Conservation (phyloP, 2,888 invertebrate species). For the Schrankia costaestrigalis region DNA sequence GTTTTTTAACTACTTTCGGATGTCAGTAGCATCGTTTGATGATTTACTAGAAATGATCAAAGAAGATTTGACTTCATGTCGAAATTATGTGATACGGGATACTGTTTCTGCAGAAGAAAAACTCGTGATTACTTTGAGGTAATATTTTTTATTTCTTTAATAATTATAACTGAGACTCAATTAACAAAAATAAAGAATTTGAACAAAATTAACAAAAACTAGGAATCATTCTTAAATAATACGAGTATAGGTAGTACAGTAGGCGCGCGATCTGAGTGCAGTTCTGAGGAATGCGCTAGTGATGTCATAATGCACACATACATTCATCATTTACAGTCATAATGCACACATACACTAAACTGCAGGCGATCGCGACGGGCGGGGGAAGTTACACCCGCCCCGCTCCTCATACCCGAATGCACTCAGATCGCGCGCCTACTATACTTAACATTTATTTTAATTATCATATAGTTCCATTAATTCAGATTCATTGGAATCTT, state of each 20-base stretch:
- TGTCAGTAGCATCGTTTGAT: conserved; percentile 15
- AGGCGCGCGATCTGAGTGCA: too few species aligned
- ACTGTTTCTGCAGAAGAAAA: conserved; percentile 10
- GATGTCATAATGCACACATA: too few species aligned
- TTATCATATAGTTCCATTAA: conserved; percentile 2
- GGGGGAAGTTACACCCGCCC: too few species aligned
- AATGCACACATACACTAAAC: too few species aligned
- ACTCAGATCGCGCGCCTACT: too few species aligned
- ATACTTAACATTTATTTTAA: conserved; percentile 3
- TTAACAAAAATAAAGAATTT: conserved; percentile 5
- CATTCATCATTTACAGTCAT: too few species aligned
- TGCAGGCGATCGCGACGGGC: too few species aligned
- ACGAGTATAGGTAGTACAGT: neutral
- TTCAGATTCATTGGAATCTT: conserved; percentile 6
- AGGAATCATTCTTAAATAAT: conserved; percentile 1
- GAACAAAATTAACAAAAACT: conserved; percentile 2
- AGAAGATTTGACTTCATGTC: conserved; percentile 10
- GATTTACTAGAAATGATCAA: conserved; percentile 7
- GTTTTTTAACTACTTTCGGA: conserved; percentile 22
- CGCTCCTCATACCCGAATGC: too few species aligned
- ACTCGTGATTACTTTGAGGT: conserved; percentile 6
- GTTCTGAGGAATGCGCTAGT: too few species aligned
- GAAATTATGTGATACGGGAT: conserved; percentile 8
- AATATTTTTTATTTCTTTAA: conserved; percentile 3
- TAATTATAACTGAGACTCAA: conserved; percentile 1